Evolutionary conservation across 2,888 invertebrate genomes (phyloP), one percentile per base, ranked within the genome.

Genomic region (Synanthedon formicaeformis): DNA sequence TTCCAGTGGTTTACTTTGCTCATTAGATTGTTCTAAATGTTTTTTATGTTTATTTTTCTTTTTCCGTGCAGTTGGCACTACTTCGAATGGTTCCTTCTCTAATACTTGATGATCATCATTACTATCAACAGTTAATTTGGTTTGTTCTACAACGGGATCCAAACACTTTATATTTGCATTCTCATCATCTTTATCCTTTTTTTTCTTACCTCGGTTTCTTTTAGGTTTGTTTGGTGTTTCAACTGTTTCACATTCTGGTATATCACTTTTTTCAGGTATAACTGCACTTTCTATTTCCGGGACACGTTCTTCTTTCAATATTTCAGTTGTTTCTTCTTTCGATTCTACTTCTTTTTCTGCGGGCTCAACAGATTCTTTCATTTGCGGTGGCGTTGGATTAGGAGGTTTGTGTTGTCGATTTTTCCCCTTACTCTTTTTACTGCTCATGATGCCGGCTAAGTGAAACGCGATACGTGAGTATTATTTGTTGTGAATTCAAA

Each of bases 151-250:
- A 27, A 55, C 50, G 52, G 40, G 27, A 51, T 58, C 60, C 34
- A 40, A 18, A 50, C 53, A 51, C 51, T 53, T 54, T 41, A 13
- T 51, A 3, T 57, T 55, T n/a, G 12, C 40, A 40, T 58, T 58
- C 50, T 59, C 56, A 23, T 58, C 58, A 23, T 66, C 60, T 57
- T 65, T 65, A 13, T 67, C 70, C 53, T 78, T 78, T 58, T 84
- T 87, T 61, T 87, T 88, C 58, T 85, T 86, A 56, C 78, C 78
- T 69, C 78, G 74, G 52, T 77, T 82, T 57, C 88, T 67, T 63
- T 88, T 87, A 1, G 88, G 88, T 65, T 86, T 87, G n/a, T 81
- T 80, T 1, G 88, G 88, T 14, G 65, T 63, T 53, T 73, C 71
- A 54, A 64, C 68, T 18, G 14, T 16, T 52, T 66, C 67, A 13